Percentiles rank a stretch among this genome's conserved stretches.
Conservation (phyloP, 2,888 invertebrate genomes). For the Chalcosyrphus nemorum region DNA sequence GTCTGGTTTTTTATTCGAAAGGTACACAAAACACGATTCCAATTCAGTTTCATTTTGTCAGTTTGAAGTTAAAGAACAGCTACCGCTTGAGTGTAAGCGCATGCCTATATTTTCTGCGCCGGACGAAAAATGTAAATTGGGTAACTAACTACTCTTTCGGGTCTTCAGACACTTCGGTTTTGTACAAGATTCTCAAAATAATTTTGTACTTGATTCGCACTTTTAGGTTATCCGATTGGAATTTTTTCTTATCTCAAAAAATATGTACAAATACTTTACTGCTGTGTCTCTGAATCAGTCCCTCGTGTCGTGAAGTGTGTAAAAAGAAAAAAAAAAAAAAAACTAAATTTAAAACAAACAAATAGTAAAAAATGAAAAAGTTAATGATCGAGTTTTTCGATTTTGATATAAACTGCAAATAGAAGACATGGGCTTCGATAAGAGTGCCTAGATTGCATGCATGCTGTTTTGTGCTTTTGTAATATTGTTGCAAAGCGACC, state of each 20-base stretch:
- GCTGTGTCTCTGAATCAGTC: slow-evolving; percentile 19
- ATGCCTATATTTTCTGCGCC: slow-evolving; percentile 5
- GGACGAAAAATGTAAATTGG: slow-evolving; percentile 33
- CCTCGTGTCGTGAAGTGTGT: slow-evolving; percentile 26
- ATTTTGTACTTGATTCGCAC: slow-evolving; percentile 29
- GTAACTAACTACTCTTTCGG: no score
- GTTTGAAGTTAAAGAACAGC: slow-evolving; percentile 69
- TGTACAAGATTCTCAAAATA: not conserved
- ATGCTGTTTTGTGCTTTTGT: slow-evolving; percentile 29
- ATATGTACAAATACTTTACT: slow-evolving; percentile 12
- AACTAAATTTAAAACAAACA: slow-evolving; percentile 50
- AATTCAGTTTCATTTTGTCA: slow-evolving; percentile 71
- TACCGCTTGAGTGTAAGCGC: slow-evolving; percentile 44
- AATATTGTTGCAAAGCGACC: slow-evolving; percentile 49
- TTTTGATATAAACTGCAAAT: slow-evolving; percentile 54
- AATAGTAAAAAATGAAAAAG: slow-evolving; percentile 8
- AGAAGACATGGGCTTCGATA: slow-evolving; percentile 33
- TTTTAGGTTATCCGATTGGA: slow-evolving; percentile 44
- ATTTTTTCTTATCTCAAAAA: slow-evolving; percentile 30
- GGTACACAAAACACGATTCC: slow-evolving; percentile 67
- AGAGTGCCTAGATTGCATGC: no score
- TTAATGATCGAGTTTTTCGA: slow-evolving; percentile 34
- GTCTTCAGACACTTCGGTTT: not conserved
- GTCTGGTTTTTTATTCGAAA: slow-evolving; percentile 68
- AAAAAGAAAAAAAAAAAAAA: slow-evolving; percentile 46